phyloP scores from a whole-genome alignment of 2,797 vertebrate genomes.

The Pantherophis vulpinus region DNA sequence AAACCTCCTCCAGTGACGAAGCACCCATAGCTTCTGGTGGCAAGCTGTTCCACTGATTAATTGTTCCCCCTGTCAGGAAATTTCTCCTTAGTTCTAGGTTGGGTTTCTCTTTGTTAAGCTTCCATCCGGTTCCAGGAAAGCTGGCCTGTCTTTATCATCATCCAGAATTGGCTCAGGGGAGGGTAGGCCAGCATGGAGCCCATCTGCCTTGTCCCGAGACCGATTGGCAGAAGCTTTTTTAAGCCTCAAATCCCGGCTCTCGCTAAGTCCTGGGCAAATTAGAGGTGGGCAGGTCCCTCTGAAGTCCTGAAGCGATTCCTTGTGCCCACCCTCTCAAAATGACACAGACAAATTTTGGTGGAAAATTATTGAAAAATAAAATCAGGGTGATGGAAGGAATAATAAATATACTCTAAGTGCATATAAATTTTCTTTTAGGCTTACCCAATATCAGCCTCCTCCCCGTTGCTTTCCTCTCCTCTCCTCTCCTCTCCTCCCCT shows the following conservation, averaged over 20 bases:
- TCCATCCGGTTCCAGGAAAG: neutral
- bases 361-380: neutral
- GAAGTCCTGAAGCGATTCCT: neutral
- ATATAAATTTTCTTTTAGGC: neutral
- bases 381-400: neutral
- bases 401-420: neutral
- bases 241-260: neutral
- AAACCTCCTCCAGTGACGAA: neutral
- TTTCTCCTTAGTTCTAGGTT: neutral
- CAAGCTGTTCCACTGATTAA: neutral
- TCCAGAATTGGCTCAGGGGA: too few relatives aligned
- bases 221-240: neutral
- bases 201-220: neutral
- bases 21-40: neutral
- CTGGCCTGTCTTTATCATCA: neutral
- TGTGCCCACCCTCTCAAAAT: neutral
- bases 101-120: neutral
- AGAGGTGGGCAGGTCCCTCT: neutral
- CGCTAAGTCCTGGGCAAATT: neutral
- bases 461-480: neutral
- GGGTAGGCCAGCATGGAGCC: neutral
- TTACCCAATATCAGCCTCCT: neutral
- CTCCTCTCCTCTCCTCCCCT: accelerated
- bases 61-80: neutral
- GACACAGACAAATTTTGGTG: neutral